Evolutionary conservation across 1,140 invertebrate species (phyloP).

Genomic region (Aphelenchoides besseyi): DNA sequence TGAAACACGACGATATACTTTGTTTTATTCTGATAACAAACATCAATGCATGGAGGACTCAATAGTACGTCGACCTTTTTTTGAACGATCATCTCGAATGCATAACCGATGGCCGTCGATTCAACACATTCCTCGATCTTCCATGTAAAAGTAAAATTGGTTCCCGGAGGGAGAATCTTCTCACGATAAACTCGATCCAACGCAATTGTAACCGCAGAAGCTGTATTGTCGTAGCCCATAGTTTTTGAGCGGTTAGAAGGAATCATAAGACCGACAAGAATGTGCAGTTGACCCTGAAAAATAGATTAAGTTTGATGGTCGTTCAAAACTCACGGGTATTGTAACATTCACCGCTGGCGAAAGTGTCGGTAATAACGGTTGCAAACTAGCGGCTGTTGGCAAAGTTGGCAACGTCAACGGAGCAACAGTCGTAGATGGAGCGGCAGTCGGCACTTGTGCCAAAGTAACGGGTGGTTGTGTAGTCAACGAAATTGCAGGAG

Average conservation of each 20-base stretch:
- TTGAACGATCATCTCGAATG: constrained; percentile 38
- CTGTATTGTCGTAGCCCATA: constrained; percentile 16
- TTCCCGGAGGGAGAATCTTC: constrained; percentile 19
- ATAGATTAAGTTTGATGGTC: background rate
- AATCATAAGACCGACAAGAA: constrained; percentile 9
- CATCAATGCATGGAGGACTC: constrained; percentile 22
- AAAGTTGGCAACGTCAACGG: background rate
- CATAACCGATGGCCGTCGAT: constrained; percentile 33
- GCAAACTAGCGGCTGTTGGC: no score
- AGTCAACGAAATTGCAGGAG: background rate
- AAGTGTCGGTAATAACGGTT: background rate
- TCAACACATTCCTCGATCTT: constrained; percentile 41
- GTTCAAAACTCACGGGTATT: background rate
- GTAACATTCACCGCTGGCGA: background rate
- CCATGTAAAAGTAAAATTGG: constrained; percentile 36
- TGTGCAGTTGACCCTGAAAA: constrained; percentile 10
- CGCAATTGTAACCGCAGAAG: constrained; percentile 16
- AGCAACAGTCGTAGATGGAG: background rate
- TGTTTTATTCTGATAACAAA: no score
- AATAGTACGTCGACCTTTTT: constrained; percentile 43
- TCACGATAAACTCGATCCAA: constrained; percentile 12
- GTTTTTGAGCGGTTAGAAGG: constrained; percentile 10
- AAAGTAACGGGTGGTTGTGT: background rate
- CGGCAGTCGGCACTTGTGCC: background rate
- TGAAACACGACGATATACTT: constrained; percentile 7